phyloP scores from a whole-genome alignment of 2,888 invertebrate species.

The Monopis laevigella region DNA sequence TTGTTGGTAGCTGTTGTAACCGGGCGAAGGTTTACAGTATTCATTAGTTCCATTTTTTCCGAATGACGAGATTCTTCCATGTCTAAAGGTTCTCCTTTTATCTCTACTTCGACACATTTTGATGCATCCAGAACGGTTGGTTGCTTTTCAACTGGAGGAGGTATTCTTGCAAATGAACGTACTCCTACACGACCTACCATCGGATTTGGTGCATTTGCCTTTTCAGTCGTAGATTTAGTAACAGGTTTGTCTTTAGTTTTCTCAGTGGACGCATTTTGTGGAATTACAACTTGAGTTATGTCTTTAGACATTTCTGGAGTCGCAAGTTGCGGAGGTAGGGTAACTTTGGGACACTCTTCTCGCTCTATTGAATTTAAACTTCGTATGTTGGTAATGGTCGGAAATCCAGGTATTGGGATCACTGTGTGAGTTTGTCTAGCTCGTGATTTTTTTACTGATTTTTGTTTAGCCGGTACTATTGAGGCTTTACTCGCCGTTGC shows the following conservation, averaged over 20 bases:
- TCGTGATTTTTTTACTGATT: too few species aligned
- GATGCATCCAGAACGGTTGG: too few species aligned
- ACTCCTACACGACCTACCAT: constrained; percentile 48
- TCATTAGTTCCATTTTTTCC: constrained; percentile 23
- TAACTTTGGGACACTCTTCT: constrained; percentile 35
- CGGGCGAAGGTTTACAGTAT: constrained; percentile 45
- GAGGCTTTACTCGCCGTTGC: too few species aligned
- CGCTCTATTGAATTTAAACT: constrained; percentile 34
- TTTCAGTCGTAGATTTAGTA: too few species aligned
- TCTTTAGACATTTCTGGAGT: background rate
- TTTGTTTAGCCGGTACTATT: too few species aligned
- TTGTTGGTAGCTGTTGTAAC: constrained; percentile 30
- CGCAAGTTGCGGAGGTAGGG: constrained; percentile 15
- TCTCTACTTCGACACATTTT: constrained; percentile 40
- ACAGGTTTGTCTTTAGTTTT: too few species aligned
- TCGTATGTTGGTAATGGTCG: constrained; percentile 43
- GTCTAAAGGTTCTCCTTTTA: constrained; percentile 53
- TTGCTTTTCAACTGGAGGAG: constrained; percentile 17
- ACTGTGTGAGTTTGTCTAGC: too few species aligned
- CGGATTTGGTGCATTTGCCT: constrained; percentile 16
- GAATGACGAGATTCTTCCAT: constrained; percentile 21
- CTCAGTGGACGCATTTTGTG: too few species aligned
- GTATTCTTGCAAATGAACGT: constrained; percentile 51
- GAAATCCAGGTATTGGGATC: constrained; percentile 21
- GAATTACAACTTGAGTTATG: too few species aligned